phyloP scores from a whole-genome alignment of 1,140 invertebrate species.

The Aphaenogaster floridana region DNA sequence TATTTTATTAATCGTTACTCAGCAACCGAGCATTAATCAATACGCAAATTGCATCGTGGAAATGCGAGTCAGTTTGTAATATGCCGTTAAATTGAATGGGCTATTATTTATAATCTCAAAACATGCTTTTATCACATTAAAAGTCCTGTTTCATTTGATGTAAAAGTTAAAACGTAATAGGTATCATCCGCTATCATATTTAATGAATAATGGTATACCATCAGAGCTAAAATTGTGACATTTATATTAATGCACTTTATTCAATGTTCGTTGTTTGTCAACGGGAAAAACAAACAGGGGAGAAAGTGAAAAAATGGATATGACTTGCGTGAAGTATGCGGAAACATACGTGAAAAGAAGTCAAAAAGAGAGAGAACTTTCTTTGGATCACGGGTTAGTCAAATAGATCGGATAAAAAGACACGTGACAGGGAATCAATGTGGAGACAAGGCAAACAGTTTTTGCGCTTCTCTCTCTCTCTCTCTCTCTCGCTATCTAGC shows the following conservation, averaged over 20 bases:
- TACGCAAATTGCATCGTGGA: constrained; percentile 50
- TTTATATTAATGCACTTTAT: constrained; percentile 31
- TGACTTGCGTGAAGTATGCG: neutral
- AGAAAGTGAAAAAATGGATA: neutral
- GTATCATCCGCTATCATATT: constrained; percentile 42
- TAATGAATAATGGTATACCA: constrained; percentile 1
- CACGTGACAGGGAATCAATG: neutral
- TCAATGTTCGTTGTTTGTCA: neutral
- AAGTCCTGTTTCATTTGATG: constrained; percentile 48
- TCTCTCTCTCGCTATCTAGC: neutral
- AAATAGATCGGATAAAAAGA: constrained; percentile 2
- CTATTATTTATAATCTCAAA: constrained; percentile 52
- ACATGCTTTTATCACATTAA: constrained; percentile 54
- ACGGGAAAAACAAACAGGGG: no score
- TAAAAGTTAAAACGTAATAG: constrained; percentile 49
- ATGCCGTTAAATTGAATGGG: constrained; percentile 41
- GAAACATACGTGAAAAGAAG: neutral
- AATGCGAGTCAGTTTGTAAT: constrained; percentile 52
- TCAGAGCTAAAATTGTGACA: constrained; percentile 8
- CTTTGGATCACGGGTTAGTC: neutral
- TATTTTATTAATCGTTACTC: constrained; percentile 50
- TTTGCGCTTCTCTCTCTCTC: neutral
- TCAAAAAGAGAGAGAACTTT: neutral
- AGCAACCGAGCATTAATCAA: constrained; percentile 41
- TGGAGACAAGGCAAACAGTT: neutral